Conservation (phyloP, 2,797 vertebrate genomes). For the Lagocephalus sceleratus region DNA sequence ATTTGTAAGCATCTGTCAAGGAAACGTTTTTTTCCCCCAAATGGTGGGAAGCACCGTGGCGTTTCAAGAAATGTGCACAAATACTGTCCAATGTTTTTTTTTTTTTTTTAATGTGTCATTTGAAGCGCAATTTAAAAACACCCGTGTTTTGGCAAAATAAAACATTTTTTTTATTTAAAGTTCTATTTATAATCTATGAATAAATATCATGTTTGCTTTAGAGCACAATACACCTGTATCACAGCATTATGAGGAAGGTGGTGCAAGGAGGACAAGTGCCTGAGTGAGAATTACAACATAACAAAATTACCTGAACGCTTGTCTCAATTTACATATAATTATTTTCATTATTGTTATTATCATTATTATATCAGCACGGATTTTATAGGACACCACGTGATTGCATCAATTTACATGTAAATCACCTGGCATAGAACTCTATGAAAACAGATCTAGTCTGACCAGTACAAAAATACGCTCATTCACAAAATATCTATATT, state of each 20-base stretch:
- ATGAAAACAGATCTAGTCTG: no score
- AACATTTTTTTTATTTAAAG: constrained; percentile 37
- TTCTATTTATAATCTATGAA: neutral
- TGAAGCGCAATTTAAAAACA: neutral
- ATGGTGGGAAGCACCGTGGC: no score
- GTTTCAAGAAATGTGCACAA: neutral
- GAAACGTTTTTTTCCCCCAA: neutral
- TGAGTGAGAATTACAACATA: constrained; percentile 12
- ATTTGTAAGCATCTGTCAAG: constrained; percentile 2
- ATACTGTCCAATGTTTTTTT: neutral
- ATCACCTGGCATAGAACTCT: no score
- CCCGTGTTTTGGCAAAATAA: constrained; percentile 38
- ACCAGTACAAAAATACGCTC: no score
- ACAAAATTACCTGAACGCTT: constrained; percentile 6
- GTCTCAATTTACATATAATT: constrained; percentile 15
- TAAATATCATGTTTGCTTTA: neutral
- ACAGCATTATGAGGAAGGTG: no score
- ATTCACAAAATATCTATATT: constrained; percentile 1
- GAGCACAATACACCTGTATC: neutral
- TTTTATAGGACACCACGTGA: no score
- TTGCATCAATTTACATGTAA: no score
- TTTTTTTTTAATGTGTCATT: no score
- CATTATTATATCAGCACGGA: neutral
- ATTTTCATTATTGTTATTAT: neutral
- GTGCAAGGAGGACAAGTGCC: neutral